Evolutionary conservation across 2,113 vertebrate genomes (phyloP), one percentile per base, ranked within the genome.

Genomic region (Plecotus auritus): DNA sequence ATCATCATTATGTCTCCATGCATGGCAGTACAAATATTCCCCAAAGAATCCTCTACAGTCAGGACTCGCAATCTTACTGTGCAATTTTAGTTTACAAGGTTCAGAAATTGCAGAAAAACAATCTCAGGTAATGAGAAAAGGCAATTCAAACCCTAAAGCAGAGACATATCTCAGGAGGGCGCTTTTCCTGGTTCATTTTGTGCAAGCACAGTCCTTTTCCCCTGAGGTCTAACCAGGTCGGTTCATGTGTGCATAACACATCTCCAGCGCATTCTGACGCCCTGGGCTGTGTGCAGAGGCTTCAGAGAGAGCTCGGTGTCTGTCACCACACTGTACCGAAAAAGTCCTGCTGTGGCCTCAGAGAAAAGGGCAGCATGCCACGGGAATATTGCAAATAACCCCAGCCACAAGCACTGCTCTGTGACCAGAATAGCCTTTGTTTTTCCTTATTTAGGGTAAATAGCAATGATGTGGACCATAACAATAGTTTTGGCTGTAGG

Each of bases 41-140:
- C 59, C 22, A 35, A 82, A 81, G 42, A 69, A 23, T 42, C 51
- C 66, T 66, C 12, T 61, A 69, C 47, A 88, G 47, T 42, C 56
- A 56, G 45, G 69, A 66, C 70, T 37, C 59, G 61, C 28, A 5
- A n/a, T 42, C 35, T 76, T 82, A 42, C 72, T 67, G 16, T 26
- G 32, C 96, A 93, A 96, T 95, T 94, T 96, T 35, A 80, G 92
- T 95, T 96, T 97, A 97, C 95, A 61, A 67, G 59, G 42, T 67
- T 80, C 84, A 77, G 47, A 91, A 80, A 91, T 73, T 59, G 37
- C 18, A 91, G 77, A 54, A 40, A 40, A 78, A 49, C 13, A 54
- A 56, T 42, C 51, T 45, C 56, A 64, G 85, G 78, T 54, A 35
- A 32, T 9, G 13, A 78, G 61, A 86, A n/a, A 76, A 73, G 32